Evolutionary conservation across 2,888 invertebrate genomes (phyloP), one percentile per base, ranked within the genome.

Genomic region (Nysson spinosus): DNA sequence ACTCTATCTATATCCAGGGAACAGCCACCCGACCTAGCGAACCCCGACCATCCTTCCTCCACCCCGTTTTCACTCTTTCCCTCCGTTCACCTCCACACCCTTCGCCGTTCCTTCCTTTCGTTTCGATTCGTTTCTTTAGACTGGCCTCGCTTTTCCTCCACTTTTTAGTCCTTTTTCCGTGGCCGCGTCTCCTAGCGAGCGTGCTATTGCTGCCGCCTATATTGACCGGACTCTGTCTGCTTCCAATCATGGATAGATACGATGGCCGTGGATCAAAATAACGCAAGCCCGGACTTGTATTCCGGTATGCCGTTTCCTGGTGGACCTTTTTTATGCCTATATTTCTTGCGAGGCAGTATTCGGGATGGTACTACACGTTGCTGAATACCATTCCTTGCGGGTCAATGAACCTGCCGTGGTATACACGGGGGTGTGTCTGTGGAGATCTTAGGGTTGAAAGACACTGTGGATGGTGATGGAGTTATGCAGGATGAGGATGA

Each of bases 1-100:
- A 43, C 60, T 61, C 61, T 55, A 50, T 61, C 54, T 72, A 58
- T 52, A 67, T 44, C 46, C 24, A 52, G 52, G 52, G 40, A 24
- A 44, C 46, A 46, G 60, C 40, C 60, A 52, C 51, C 28, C 72
- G 60, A 68, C 68, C 72, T 68, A 52, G 43, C 58, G 51, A 34
- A 24, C 54, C 56, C 56, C 37, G 16, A 20, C 30, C 67, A 26
- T 46, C 47, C 50, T 34, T 47, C 52, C 43, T 46, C n/a, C n/a
- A n/a, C n/a, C 49, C 26, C 9, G 11, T 55, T 42, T 55, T 47
- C 37, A 55, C 60, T 40, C 47, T 34, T 47, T 30, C n/a, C n/a
- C n/a, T n/a, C n/a, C n/a, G n/a, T n/a, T n/a, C n/a, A n/a, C n/a
- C n/a, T n/a, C n/a, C n/a, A n/a, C n/a, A n/a, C n/a, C n/a, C n/a